These are phyloP conservation scores for Margaritifera margaritifera DNA, from an alignment of 2,888 invertebrate species.

Conservation along the genomic window DNA sequence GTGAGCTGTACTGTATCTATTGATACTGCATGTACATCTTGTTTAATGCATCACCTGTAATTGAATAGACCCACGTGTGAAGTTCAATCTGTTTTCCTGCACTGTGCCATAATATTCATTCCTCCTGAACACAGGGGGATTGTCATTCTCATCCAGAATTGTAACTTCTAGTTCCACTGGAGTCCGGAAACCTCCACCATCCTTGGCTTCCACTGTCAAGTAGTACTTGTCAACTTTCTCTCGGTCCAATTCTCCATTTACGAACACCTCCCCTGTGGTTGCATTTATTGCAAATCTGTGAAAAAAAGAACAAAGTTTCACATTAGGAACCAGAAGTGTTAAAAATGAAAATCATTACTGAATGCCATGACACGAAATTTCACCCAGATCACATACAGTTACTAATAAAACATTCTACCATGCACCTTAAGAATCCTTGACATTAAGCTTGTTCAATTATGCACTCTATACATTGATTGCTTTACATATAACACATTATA, in stretches of 20 bases:
- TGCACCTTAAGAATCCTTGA: too few relatives aligned
- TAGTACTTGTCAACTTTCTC: conserved; percentile 87
- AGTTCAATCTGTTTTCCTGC: conserved; percentile 83
- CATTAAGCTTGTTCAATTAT: too few relatives aligned
- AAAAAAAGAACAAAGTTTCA: conserved; percentile 1
- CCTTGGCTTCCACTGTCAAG: conserved; percentile 85
- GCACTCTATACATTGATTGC: too few relatives aligned
- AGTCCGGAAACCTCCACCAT: conserved; percentile 80
- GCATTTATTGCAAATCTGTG: conserved; percentile 80
- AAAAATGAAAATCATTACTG: too few relatives aligned
- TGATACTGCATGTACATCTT: not conserved
- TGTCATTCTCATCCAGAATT: conserved; percentile 68
- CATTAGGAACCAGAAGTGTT: not conserved
- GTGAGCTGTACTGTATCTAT: too few relatives aligned
- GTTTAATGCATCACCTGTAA: not conserved
- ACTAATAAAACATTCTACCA: too few relatives aligned
- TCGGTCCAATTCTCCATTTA: conserved; percentile 80
- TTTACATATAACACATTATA: too few relatives aligned
- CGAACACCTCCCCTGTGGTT: conserved; percentile 80
- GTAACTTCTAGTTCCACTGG: conserved; percentile 60
- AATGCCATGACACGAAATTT: too few relatives aligned
- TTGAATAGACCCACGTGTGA: conserved; percentile 66
- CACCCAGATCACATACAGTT: too few relatives aligned
- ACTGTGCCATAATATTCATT: conserved; percentile 74
- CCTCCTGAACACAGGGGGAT: conserved; percentile 60